phyloP scores from a whole-genome alignment of 2,797 vertebrate species.

The Todus mexicanus region DNA sequence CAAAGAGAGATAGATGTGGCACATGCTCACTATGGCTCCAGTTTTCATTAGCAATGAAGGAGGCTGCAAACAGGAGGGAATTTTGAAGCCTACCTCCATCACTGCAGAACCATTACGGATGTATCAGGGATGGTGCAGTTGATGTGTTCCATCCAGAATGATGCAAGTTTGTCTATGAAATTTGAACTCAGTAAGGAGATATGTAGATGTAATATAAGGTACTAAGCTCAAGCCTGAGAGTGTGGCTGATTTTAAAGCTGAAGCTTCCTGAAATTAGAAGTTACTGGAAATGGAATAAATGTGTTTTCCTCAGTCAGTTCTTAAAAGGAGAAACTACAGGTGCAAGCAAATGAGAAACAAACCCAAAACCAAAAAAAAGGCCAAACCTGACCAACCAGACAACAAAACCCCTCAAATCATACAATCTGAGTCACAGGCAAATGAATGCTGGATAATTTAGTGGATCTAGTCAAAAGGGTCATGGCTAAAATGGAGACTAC shows the following conservation, averaged over 20 bases:
- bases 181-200: not conserved
- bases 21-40: not conserved
- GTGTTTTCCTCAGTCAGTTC: not conserved
- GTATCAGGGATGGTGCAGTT: not conserved
- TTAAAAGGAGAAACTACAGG: not conserved
- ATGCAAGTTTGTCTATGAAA: not conserved
- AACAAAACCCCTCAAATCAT: not conserved
- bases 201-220: not conserved
- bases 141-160: not conserved
- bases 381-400: not conserved
- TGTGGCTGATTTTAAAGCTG: not conserved
- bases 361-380: not conserved
- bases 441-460: not conserved
- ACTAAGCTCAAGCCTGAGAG: not conserved
- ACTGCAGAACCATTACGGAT: not conserved
- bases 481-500: not conserved
- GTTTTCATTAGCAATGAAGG: not conserved
- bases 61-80: not conserved
- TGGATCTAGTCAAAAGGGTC: not conserved
- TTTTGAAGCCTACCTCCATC: not conserved
- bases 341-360: not conserved
- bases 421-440: not conserved
- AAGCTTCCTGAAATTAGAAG: not conserved
- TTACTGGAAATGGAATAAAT: not conserved
- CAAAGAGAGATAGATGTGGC: not conserved